Percentiles rank a stretch among this genome's conserved stretches.
Evolutionary conservation across 2,113 vertebrate genomes (phyloP).

Genomic region (Neodon shergylaensis): DNA sequence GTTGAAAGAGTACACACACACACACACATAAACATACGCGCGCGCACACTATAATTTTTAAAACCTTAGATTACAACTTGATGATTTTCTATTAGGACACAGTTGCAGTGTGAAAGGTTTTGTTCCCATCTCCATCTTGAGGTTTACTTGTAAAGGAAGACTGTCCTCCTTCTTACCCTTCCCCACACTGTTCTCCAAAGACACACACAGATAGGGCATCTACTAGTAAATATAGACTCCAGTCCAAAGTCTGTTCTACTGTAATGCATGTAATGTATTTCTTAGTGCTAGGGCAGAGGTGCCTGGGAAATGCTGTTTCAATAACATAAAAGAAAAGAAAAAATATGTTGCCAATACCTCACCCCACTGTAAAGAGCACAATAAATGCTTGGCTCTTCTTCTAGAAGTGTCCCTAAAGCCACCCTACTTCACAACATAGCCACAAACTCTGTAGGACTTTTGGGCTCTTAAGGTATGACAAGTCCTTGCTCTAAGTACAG

Average conservation of each 20-base stretch:
- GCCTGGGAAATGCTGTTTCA: background rate
- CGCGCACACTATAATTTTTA: background rate
- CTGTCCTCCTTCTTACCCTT: background rate
- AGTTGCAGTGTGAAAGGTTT: background rate
- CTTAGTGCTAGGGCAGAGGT: background rate
- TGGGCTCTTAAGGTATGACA: background rate
- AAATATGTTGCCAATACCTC: background rate
- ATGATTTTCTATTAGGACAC: background rate
- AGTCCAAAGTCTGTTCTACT: background rate
- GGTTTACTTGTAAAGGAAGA: background rate
- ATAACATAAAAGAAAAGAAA: background rate
- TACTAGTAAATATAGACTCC: background rate
- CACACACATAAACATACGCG: background rate
- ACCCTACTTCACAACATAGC: too few relatives aligned
- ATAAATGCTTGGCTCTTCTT: background rate
- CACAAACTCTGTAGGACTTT: rapidly evolving
- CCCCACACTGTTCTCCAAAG: background rate
- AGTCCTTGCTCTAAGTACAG: background rate
- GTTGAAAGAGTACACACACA: too few relatives aligned
- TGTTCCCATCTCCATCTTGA: background rate
- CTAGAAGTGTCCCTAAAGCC: background rate
- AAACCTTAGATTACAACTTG: background rate
- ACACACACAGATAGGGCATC: background rate
- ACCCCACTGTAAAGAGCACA: background rate
- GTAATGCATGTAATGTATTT: background rate